A percentile compares a stretch with the other conserved stretches of the same genome.
phyloP scores from a whole-genome alignment of 2,797 vertebrate genomes.

The Catostomus latipinnis region DNA sequence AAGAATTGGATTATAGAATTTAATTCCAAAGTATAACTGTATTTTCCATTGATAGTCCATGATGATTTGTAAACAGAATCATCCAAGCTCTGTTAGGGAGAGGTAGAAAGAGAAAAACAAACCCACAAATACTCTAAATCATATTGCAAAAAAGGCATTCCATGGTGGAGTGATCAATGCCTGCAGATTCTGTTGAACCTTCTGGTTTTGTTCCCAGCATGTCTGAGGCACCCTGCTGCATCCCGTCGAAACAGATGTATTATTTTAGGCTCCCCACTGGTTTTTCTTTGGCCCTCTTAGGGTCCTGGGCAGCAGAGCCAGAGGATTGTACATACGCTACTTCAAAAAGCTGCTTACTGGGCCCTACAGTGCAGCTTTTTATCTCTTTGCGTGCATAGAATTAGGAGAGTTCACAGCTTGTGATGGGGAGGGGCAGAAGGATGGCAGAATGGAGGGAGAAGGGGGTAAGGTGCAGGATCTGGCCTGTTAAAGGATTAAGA shows the following conservation, averaged over 20 bases:
- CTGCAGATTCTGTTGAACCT: constrained; percentile 50
- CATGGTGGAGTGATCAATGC: constrained; percentile 35
- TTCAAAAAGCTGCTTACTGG: constrained; percentile 63
- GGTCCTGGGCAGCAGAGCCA: constrained; percentile 10
- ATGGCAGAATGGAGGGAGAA: constrained; percentile 53
- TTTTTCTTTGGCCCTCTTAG: constrained; percentile 45
- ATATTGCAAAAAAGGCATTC: constrained; percentile 48
- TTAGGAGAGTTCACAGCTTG: constrained; percentile 60
- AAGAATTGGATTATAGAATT: constrained; percentile 22
- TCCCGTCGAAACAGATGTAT: constrained; percentile 55
- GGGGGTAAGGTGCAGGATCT: constrained; percentile 61
- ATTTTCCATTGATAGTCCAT: constrained; percentile 8
- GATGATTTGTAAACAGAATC: constrained; percentile 8
- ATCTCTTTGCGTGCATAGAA: constrained; percentile 60
- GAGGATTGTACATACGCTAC: constrained; percentile 46
- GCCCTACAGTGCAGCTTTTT: constrained; percentile 60
- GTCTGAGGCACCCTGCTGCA: constrained; percentile 45
- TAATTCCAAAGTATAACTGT: not conserved
- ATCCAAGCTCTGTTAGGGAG: constrained; percentile 1
- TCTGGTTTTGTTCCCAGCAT: constrained; percentile 52
- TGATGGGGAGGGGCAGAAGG: constrained; percentile 51
- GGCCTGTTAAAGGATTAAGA: constrained; percentile 76
- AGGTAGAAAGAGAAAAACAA: constrained; percentile 6
- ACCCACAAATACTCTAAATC: constrained; percentile 18
- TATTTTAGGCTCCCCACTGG: constrained; percentile 40